Evolutionary conservation across 2,797 vertebrate species (phyloP).

Genomic region (Iguana delicatissima): DNA sequence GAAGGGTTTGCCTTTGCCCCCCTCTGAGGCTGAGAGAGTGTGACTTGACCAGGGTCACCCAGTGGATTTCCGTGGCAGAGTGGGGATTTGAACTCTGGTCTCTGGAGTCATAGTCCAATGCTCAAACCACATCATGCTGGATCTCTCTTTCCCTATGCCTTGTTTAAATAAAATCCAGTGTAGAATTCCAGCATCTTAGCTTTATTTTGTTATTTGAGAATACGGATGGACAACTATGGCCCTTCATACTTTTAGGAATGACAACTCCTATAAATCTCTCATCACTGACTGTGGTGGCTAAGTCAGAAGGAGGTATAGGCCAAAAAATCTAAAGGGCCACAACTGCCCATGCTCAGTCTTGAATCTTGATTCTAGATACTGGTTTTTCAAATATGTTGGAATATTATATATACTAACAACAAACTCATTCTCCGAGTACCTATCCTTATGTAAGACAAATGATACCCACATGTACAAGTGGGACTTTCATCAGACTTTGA

Average conservation of each 20-base stretch:
- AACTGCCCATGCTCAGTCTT: neutral
- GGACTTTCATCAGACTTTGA: neutral
- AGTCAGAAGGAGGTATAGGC: neutral
- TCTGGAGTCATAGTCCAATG: too few relatives aligned
- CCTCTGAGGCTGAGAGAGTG: too few relatives aligned
- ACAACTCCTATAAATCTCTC: neutral
- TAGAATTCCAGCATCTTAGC: neutral
- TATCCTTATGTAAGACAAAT: neutral
- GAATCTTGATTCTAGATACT: neutral
- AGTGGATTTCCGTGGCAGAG: too few relatives aligned
- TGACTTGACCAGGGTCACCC: too few relatives aligned
- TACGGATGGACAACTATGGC: neutral
- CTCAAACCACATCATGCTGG: too few relatives aligned
- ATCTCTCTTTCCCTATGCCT: neutral
- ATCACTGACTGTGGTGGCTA: neutral
- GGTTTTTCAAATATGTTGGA: neutral
- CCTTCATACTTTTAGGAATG: neutral
- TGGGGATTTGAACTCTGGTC: too few relatives aligned
- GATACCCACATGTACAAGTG: neutral
- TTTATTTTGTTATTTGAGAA: neutral
- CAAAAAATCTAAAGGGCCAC: neutral
- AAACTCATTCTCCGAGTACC: neutral
- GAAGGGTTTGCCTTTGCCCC: too few relatives aligned
- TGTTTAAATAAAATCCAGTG: neutral
- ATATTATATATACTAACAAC: neutral